These are phyloP conservation scores for Pagrus major DNA, from an alignment of 2,113 vertebrate species.

Conservation along the genomic window DNA sequence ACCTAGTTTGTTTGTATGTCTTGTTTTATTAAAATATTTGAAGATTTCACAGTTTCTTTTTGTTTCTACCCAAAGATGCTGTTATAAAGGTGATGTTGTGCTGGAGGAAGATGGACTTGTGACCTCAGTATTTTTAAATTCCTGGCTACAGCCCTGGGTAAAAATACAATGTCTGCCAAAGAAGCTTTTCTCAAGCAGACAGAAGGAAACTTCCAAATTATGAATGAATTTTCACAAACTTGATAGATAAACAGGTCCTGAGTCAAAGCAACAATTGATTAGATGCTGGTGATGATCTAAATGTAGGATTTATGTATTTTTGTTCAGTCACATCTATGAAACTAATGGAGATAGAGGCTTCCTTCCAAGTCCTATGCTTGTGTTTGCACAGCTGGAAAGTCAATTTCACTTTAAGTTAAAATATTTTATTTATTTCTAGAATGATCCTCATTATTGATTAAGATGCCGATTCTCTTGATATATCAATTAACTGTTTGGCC, in stretches of 20 bases:
- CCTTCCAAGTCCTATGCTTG: background rate
- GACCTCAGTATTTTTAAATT: background rate
- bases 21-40: background rate
- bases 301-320: constrained; percentile 8
- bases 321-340: background rate
- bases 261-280: constrained; percentile 29
- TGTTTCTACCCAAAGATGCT: background rate
- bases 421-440: too few species aligned
- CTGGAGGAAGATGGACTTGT: background rate
- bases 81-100: background rate
- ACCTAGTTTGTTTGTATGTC: background rate
- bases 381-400: background rate
- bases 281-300: background rate
- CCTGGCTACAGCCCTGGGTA: background rate
- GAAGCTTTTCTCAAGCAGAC: background rate
- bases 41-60: background rate
- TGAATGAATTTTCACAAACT: background rate
- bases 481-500: background rate
- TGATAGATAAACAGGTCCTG: background rate
- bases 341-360: background rate
- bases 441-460: background rate
- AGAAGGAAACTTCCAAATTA: background rate
- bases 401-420: background rate
- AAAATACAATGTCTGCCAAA: constrained; percentile 3
- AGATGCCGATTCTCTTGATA: background rate